Percentiles rank a stretch among this genome's conserved stretches.
Evolutionary conservation across 2,797 vertebrate species (phyloP).

Genomic region (Discoglossus pictus): DNA sequence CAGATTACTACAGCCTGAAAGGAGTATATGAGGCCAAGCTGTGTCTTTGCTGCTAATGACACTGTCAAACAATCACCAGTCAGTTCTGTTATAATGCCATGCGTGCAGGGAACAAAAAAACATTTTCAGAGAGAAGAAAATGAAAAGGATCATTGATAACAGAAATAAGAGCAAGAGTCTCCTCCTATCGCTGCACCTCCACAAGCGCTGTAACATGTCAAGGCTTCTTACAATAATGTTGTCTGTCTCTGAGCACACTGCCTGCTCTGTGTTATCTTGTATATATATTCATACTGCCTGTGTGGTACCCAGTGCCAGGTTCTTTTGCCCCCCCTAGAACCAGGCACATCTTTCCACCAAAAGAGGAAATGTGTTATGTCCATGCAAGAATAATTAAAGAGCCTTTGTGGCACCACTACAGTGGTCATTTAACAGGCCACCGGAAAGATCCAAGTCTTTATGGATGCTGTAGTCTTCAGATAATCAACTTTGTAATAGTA

Average conservation of each 20-base stretch:
- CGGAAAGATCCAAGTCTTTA: too few relatives aligned
- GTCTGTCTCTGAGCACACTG: slow-evolving; percentile 20
- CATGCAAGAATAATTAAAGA: too few relatives aligned
- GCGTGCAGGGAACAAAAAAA: neutral
- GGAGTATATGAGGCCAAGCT: neutral
- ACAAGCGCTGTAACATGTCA: neutral
- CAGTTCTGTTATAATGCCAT: neutral
- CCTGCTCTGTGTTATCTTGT: slow-evolving; percentile 11
- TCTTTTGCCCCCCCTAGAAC: neutral
- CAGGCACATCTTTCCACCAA: neutral
- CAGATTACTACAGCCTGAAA: slow-evolving; percentile 14
- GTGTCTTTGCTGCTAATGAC: slow-evolving; percentile 8
- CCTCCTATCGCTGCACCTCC: neutral
- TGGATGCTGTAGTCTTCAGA: too few relatives aligned
- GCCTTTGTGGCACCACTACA: too few relatives aligned
- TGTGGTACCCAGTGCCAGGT: slow-evolving; percentile 17
- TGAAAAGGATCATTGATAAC: slow-evolving; percentile 25
- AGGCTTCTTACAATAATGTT: slow-evolving; percentile 10
- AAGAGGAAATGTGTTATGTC: too few relatives aligned
- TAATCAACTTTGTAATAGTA: too few relatives aligned
- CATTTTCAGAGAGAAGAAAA: slow-evolving; percentile 9
- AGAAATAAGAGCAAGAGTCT: neutral
- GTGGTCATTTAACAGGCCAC: too few relatives aligned
- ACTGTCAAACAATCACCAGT: slow-evolving; percentile 19
- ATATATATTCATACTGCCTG: slow-evolving; percentile 1